These are phyloP conservation scores for Rotaria sp. DNA, from an alignment of 2,888 invertebrate species.

Conservation along the genomic window DNA sequence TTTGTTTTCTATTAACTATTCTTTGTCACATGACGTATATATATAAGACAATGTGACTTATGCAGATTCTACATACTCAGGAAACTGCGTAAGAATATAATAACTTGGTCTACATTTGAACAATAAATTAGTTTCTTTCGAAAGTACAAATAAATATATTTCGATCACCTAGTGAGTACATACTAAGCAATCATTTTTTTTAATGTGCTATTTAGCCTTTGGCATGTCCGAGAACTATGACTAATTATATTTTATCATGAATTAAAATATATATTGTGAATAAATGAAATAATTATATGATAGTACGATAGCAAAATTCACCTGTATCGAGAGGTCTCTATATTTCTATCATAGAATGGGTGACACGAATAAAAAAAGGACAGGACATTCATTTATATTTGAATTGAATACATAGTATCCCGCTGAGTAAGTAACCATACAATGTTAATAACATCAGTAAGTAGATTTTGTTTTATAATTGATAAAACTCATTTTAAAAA, in stretches of 20 bases:
- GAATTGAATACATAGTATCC: too few relatives aligned
- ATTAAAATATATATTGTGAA: neutral
- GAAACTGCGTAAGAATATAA: too few relatives aligned
- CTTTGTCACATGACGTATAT: neutral
- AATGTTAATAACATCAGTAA: too few relatives aligned
- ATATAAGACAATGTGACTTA: neutral
- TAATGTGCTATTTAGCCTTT: neutral
- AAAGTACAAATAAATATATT: neutral
- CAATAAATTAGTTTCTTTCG: too few relatives aligned
- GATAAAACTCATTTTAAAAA: too few relatives aligned
- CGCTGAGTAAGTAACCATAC: too few relatives aligned
- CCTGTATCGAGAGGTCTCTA: neutral
- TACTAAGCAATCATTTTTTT: neutral
- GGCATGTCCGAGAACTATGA: neutral
- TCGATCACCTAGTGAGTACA: neutral
- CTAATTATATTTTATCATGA: neutral
- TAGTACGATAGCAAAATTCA: neutral
- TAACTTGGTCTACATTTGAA: too few relatives aligned
- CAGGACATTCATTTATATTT: too few relatives aligned
- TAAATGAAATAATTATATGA: neutral
- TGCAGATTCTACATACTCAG: neutral
- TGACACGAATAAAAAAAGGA: too few relatives aligned
- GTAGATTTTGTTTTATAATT: too few relatives aligned
- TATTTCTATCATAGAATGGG: neutral
- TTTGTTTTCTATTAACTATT: neutral